phyloP scores from a whole-genome alignment of 2,888 invertebrate species.

The Apodemia duryi region DNA sequence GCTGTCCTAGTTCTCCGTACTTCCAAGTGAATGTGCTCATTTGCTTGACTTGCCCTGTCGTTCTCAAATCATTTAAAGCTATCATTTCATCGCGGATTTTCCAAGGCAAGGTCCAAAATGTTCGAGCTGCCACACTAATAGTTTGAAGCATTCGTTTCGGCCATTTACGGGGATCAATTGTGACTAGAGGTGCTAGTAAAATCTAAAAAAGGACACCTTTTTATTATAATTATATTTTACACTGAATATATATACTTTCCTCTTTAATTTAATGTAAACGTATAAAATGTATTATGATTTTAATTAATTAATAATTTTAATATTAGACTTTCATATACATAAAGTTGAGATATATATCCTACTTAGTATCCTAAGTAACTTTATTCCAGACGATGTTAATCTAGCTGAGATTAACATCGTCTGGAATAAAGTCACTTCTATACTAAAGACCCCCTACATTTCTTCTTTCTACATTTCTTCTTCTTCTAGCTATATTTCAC shows the following conservation, averaged over 20 bases:
- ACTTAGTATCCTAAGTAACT: no score
- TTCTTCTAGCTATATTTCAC: no score
- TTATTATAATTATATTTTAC: slow-evolving; percentile 2
- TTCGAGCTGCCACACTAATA: slow-evolving; percentile 38
- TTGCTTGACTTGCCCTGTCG: slow-evolving; percentile 49
- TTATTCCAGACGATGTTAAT: no score
- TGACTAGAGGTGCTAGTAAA: slow-evolving; percentile 61
- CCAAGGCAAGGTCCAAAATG: slow-evolving; percentile 51
- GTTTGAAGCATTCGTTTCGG: slow-evolving; percentile 47
- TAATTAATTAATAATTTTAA: no score
- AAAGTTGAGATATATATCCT: no score
- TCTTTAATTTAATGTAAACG: no score
- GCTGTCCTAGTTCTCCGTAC: slow-evolving; percentile 59
- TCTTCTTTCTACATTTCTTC: no score
- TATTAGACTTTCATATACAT: no score
- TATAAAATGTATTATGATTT: no score
- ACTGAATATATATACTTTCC: neutral
- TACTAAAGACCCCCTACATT: no score
- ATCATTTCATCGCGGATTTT: slow-evolving; percentile 51
- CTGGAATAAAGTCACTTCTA: no score
- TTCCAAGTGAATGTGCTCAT: slow-evolving; percentile 63
- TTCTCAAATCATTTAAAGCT: slow-evolving; percentile 54
- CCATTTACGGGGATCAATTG: slow-evolving; percentile 67
- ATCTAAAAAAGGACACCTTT: slow-evolving; percentile 44
- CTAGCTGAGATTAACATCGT: no score